A percentile compares a stretch with the other conserved stretches of the same genome.
phyloP scores from a whole-genome alignment of 2,113 vertebrate genomes.

The Callocephalon fimbriatum region DNA sequence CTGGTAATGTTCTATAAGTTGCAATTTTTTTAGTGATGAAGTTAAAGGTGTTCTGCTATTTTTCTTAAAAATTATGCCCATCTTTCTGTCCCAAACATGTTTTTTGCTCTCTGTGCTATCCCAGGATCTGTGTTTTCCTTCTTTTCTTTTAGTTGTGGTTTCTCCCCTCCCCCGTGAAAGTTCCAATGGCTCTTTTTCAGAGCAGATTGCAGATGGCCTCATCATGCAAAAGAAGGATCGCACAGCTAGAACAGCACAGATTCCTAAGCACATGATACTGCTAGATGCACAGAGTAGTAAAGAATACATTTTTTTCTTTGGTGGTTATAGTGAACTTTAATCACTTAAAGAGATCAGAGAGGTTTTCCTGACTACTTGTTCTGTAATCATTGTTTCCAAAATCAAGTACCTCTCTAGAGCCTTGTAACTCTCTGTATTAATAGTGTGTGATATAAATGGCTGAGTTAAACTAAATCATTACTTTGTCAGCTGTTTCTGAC shows the following conservation, averaged over 20 bases:
- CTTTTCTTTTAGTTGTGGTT: not conserved
- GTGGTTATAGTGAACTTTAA: not conserved
- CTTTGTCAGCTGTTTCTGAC: not conserved
- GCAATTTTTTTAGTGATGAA: not conserved
- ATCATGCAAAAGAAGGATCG: not conserved
- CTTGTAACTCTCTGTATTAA: not conserved
- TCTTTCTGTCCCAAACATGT: not conserved
- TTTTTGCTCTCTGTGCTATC: not conserved
- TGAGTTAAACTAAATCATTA: not conserved
- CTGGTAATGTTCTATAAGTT: not conserved
- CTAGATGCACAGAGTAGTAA: not conserved
- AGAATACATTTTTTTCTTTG: not conserved
- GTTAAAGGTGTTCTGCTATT: not conserved
- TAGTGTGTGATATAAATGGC: not conserved
- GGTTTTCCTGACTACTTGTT: not conserved
- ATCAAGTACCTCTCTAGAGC: not conserved
- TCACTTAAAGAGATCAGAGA: not conserved
- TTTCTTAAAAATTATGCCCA: not conserved
- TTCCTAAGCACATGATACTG: not conserved
- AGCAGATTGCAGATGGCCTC: not conserved
- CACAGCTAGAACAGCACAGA: not conserved
- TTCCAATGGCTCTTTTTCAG: not conserved
- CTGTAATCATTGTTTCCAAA: not conserved
- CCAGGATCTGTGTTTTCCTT: accelerated
- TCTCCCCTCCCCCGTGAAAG: not conserved